Conservation (phyloP, 2,888 invertebrate genomes). For the Synanthedon vespiformis region DNA sequence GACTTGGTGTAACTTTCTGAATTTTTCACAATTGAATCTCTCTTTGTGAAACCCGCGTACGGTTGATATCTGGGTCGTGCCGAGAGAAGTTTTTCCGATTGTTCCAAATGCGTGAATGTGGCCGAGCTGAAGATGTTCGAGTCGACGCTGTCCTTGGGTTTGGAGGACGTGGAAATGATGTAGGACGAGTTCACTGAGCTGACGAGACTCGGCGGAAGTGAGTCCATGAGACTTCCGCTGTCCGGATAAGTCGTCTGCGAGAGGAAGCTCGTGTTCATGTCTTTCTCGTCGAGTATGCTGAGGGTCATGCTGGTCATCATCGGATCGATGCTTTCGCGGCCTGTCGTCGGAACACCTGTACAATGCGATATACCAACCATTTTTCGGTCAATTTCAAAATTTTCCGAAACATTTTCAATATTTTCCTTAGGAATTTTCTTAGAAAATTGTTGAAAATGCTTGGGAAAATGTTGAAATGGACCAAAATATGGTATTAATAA, state of each 20-base stretch:
- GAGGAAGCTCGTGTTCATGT: constrained; percentile 66
- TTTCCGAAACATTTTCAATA: too few relatives aligned
- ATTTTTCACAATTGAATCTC: constrained; percentile 37
- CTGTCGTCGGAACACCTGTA: constrained; percentile 37
- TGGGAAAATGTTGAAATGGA: too few relatives aligned
- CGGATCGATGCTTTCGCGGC: constrained; percentile 54
- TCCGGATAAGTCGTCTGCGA: constrained; percentile 63
- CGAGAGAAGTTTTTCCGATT: constrained; percentile 48
- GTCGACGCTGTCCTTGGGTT: constrained; percentile 36
- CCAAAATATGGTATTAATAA: too few relatives aligned
- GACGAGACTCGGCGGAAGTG: constrained; percentile 55
- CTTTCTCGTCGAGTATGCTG: constrained; percentile 63
- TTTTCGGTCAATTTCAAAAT: too few relatives aligned
- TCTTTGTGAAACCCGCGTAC: constrained; percentile 43
- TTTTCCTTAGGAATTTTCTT: too few relatives aligned
- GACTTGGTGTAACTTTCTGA: constrained; percentile 58
- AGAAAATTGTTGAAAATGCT: too few relatives aligned
- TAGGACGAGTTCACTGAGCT: constrained; percentile 60
- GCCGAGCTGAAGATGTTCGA: constrained; percentile 55
- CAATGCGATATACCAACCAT: too few relatives aligned
- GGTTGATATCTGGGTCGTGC: constrained; percentile 41
- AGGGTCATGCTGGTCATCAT: constrained; percentile 66
- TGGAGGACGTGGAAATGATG: constrained; percentile 40
- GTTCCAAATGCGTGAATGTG: constrained; percentile 56
- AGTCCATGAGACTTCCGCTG: constrained; percentile 58